Base-by-base conservation (phyloP, 2,797 vertebrate genomes). In the Centropyge bicolor region DNA sequence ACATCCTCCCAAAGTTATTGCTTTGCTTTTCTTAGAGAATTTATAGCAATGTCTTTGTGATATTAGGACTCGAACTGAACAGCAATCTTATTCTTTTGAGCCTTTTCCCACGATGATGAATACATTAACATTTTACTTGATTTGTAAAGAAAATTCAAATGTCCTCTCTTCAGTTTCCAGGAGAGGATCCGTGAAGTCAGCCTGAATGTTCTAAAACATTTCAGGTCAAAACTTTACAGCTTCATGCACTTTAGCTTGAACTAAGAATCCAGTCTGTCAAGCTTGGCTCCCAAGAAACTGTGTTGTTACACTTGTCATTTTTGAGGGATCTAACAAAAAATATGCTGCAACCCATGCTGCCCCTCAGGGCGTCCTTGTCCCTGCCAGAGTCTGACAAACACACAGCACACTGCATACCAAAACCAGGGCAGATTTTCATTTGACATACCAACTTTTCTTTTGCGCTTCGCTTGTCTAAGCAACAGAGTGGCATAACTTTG, bases 271-370 rank as follows among this genome's bases (percentile, higher is more conserved):
- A 16, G 11, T 22, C 27, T 38, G 57, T 83, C 48, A 71, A 51
- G n/a, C 4, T 43, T 51, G 19, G 17, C 36, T 45, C n/a, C 36
- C 7, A 35, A 65, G 38, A 67, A 71, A 82, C 75, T 49, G 63
- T 74, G 49, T 69, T 77, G 55, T 64, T 84, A 56, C 22, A 68
- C 46, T 74, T 80, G 71, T 64, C 75, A 78, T 85, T 76, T 85
- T 74, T 66, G 11, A 66, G 36, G 66, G 48, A 78, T 78, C 56
- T 69, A 71, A 76, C 22, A 87, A 61, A 31, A 87, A 83, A 71
- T 59, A 76, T 61, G 22, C 35, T 40, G 27, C 24, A 71, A 20
- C 52, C 24, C 56, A 17, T 70, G 69, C 35, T 68, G 62, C 51
- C 66, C 77, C 75, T 81, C 48, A 35, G 67, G 76, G 64, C 17